Evolutionary conservation across 2,113 vertebrate genomes (phyloP), one percentile per base, ranked within the genome.

Genomic region (Campylomormyrus tamandua): DNA sequence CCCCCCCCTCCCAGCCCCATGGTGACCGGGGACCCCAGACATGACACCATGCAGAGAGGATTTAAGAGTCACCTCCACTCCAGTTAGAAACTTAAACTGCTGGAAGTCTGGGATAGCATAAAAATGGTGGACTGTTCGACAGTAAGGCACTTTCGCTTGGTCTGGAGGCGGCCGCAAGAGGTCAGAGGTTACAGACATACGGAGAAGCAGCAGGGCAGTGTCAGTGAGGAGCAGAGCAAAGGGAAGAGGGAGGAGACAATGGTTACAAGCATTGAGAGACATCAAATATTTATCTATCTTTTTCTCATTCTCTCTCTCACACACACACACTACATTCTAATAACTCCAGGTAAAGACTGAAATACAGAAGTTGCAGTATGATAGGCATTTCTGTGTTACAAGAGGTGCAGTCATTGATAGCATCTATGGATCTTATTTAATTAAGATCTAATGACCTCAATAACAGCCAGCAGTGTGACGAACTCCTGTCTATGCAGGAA

Each of bases 41-140:
- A 48, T 49, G 66, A 39, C 24, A 92, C 91, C 94, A 95, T 95
- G 94, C 93, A 94, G 92, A 95, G 94, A 94, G 94, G 95, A 92
- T 95, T 94, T 74, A 95, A 96, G 96, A 95, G 92, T 99, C 98
- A 99, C 98, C 98, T 99, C 97, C 94, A 95, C 93, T 94, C 95
- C 97, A 96, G 92, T 96, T 96, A 99, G 97, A 98, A 98, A 98
- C 96, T 98, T 94, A 99, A 96, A 97, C 97, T 97, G 97, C 97
- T 98, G 96, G 98, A 97, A 95, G 98, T 99, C 97, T 99, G 98
- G 94, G 98, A 99, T 95, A 99, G 98, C 98, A 99, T 99, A 97
- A 99, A 99, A 97, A 99, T 97, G 97, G 98, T 98, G 95, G 98
- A 97, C 95, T 98, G 98, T 95, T 99, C 98, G 88, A 97, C 97